phyloP scores from a whole-genome alignment of 2,888 invertebrate species.

The Lasioglossum oenotherae region DNA sequence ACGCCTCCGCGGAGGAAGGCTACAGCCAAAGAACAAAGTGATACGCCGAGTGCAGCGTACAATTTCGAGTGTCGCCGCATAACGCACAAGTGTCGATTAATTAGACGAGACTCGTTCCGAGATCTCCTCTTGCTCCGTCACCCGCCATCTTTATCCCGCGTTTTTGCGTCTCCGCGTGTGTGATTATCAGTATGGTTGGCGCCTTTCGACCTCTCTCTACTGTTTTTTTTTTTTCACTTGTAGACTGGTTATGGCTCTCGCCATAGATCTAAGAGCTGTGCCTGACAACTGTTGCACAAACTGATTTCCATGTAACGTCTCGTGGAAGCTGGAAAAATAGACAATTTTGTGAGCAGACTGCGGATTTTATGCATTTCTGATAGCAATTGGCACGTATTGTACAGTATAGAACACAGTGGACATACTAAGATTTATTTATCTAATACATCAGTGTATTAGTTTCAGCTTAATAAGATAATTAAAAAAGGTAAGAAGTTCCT shows the following conservation, averaged over 20 bases:
- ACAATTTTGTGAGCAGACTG: too few species aligned
- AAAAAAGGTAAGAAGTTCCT: too few species aligned
- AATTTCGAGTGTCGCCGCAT: conserved; percentile 29
- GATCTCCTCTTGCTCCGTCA: background rate
- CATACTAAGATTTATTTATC: too few species aligned
- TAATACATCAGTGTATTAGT: too few species aligned
- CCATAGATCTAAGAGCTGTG: background rate
- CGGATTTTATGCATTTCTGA: too few species aligned
- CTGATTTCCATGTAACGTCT: background rate
- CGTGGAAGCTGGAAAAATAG: background rate
- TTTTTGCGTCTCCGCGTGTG: conserved; percentile 32
- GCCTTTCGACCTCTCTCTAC: conserved; percentile 15
- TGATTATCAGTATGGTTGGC: conserved; percentile 47
- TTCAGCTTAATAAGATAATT: too few species aligned
- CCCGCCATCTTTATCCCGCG: background rate
- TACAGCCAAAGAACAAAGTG: conserved; percentile 37
- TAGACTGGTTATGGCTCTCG: background rate
- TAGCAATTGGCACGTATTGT: too few species aligned
- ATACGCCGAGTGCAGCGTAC: conserved; percentile 16
- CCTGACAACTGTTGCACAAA: background rate
- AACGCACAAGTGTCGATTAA: conserved; percentile 56
- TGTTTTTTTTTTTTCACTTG: background rate
- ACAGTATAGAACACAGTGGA: too few species aligned
- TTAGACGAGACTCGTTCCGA: conserved; percentile 41
- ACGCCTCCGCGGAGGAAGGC: conserved; percentile 41